These are phyloP conservation scores for Danio aesculapii DNA, from an alignment of 2,797 vertebrate species.

Conservation along the genomic window DNA sequence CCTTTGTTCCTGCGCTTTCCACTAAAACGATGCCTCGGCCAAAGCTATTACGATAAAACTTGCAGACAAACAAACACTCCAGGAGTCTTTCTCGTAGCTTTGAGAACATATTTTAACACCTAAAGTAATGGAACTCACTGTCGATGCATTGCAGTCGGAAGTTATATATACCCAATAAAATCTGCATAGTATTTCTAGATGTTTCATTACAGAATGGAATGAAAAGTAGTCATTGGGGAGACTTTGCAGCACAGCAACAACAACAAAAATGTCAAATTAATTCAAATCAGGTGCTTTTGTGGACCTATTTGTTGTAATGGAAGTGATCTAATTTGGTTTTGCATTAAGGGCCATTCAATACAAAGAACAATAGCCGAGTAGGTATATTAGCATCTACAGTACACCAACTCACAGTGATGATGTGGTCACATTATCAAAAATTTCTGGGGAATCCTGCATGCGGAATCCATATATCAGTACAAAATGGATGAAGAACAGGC, in stretches of 20 bases:
- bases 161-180: no score
- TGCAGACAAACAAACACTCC: neutral
- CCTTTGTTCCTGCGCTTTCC: neutral
- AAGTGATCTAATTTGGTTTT: neutral
- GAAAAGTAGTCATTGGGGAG: neutral
- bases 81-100: neutral
- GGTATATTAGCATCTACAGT: neutral
- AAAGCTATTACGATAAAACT: neutral
- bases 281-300: no score
- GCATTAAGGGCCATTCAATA: neutral
- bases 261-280: neutral
- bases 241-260: neutral
- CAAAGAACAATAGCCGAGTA: neutral
- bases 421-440: no score
- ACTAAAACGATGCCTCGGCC: neutral
- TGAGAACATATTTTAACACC: neutral
- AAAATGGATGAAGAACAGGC: no score
- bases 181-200: neutral
- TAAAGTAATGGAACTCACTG: neutral
- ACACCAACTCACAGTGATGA: no score
- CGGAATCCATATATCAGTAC: no score
- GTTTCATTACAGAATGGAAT: neutral
- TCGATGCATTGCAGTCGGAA: neutral
- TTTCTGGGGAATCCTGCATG: no score
- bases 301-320: neutral